phyloP scores from a whole-genome alignment of 2,888 invertebrate species.

The Stenodera caucasica region DNA sequence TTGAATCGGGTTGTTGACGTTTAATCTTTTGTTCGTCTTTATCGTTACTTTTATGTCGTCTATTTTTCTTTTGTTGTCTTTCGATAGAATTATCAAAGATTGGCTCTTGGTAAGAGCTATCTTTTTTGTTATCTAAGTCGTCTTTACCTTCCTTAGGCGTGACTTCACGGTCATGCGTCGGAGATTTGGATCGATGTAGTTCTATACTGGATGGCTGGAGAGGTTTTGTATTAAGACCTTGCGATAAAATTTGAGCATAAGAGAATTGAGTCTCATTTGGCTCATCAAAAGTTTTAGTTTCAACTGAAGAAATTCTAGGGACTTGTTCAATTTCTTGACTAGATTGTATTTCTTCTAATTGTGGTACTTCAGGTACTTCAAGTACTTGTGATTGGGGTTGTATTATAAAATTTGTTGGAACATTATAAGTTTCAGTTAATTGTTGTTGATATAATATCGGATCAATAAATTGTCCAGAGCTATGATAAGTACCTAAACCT shows the following conservation, averaged over 20 bases:
- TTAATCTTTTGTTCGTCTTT: slow-evolving; percentile 38
- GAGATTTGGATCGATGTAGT: slow-evolving; percentile 46
- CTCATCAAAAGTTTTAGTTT: slow-evolving; percentile 8
- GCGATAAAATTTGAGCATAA: slow-evolving; percentile 72
- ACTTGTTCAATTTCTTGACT: slow-evolving; percentile 10
- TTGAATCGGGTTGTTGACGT: slow-evolving; percentile 48
- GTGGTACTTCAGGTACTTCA: neutral
- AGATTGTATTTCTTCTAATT: neutral
- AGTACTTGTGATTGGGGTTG: slow-evolving; percentile 2
- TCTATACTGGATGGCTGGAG: slow-evolving; percentile 63
- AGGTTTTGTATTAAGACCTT: slow-evolving; percentile 60
- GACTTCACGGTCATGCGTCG: slow-evolving; percentile 41
- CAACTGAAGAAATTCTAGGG: slow-evolving; percentile 10
- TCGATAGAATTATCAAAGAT: slow-evolving; percentile 40
- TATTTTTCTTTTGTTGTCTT: slow-evolving; percentile 45
- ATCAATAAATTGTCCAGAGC: slow-evolving; percentile 26
- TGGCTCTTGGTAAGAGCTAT: slow-evolving; percentile 32
- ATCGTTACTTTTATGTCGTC: slow-evolving; percentile 43
- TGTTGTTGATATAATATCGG: slow-evolving; percentile 16
- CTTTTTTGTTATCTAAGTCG: neutral
- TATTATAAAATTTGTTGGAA: slow-evolving; percentile 21
- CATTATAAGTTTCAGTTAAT: slow-evolving; percentile 15
- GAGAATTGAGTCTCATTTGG: slow-evolving; percentile 57
- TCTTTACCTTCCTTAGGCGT: slow-evolving; percentile 40
- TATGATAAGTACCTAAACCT: slow-evolving; percentile 57